These are phyloP conservation scores for Enteromius unitaeniatus DNA, from an alignment of 2,797 vertebrate species.

Conservation along the genomic window DNA sequence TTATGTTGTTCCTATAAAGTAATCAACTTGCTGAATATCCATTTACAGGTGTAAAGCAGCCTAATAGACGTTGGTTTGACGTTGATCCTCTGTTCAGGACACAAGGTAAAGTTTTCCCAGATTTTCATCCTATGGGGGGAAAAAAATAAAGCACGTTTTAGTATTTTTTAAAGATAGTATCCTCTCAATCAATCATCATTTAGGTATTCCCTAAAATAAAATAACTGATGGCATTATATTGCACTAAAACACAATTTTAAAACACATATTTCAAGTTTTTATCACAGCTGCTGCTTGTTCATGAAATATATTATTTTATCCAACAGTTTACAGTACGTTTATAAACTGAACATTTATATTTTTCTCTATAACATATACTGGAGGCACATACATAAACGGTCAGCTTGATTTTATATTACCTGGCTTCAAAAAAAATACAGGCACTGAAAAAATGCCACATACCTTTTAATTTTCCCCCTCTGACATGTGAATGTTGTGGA, in stretches of 20 bases:
- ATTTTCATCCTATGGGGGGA: slow-evolving; percentile 7
- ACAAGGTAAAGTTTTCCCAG: slow-evolving; percentile 10
- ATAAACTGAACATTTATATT: background rate
- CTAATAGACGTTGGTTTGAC: background rate
- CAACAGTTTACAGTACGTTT: background rate
- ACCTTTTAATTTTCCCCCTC: slow-evolving; percentile 17
- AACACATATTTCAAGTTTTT: slow-evolving; percentile 1
- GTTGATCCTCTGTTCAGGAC: slow-evolving; percentile 8
- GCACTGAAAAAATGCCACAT: background rate
- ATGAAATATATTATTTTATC: background rate
- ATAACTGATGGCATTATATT: background rate
- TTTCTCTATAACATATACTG: background rate
- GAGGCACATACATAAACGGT: background rate
- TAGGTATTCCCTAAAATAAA: background rate
- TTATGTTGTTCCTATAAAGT: slow-evolving; percentile 35
- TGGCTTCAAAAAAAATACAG: slow-evolving; percentile 6
- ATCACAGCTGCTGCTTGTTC: background rate
- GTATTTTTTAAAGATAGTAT: background rate
- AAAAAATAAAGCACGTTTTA: background rate
- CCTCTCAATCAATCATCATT: slow-evolving; percentile 16
- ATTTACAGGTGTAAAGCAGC: slow-evolving; percentile 15
- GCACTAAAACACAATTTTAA: background rate
- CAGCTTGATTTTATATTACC: background rate
- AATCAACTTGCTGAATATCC: slow-evolving; percentile 46
- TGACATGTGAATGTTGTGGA: background rate